Evolutionary conservation across 1,140 invertebrate species (phyloP).

Genomic region (Monomorium pharaonis): DNA sequence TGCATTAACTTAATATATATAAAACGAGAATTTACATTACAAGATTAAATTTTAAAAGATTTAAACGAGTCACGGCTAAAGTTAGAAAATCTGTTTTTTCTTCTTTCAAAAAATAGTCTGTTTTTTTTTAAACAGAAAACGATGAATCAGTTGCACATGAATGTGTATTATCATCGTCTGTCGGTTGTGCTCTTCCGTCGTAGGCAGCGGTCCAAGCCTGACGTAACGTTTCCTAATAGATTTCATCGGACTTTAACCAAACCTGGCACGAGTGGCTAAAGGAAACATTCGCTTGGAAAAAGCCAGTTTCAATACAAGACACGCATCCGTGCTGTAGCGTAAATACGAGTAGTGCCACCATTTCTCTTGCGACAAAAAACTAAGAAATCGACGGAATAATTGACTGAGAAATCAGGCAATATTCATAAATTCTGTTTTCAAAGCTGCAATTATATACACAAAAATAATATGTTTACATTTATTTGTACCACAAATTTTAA

Average conservation of each 20-base stretch:
- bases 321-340: slow-evolving; percentile 54
- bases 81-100: background rate
- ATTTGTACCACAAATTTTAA: background rate
- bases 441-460: background rate
- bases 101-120: background rate
- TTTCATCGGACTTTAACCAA: slow-evolving; percentile 55
- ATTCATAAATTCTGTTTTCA: background rate
- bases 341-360: slow-evolving; percentile 49
- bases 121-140: background rate
- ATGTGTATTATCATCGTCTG: background rate
- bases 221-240: slow-evolving; percentile 72
- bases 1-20: no score
- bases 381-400: background rate
- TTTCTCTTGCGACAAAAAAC: background rate
- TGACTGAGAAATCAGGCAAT: background rate
- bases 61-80: background rate
- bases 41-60: background rate
- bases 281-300: slow-evolving; percentile 47
- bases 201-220: slow-evolving; percentile 64
- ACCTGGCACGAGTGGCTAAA: slow-evolving; percentile 16
- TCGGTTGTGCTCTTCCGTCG: background rate
- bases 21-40: background rate
- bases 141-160: background rate
- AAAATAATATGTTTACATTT: background rate
- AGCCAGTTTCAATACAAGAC: slow-evolving; percentile 57